Evolutionary conservation across 2,888 invertebrate species (phyloP).

Genomic region (Phengaris alcon): DNA sequence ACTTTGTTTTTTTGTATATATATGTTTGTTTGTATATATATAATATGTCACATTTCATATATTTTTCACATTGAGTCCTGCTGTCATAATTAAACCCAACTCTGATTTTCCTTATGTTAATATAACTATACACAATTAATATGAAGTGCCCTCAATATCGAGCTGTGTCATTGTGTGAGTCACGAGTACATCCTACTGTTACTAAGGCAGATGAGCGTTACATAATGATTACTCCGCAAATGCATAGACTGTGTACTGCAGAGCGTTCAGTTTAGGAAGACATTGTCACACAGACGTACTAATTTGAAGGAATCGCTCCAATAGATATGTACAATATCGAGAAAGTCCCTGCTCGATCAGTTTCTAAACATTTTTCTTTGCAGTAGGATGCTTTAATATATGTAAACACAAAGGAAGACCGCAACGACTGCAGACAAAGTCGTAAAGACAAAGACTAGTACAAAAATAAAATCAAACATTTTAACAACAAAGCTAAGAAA

Average conservation of each 20-base stretch:
- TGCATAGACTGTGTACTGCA: neutral
- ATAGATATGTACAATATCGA: neutral
- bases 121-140: neutral
- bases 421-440: no score
- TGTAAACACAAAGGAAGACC: no score
- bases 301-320: neutral
- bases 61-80: no score
- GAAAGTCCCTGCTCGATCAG: no score
- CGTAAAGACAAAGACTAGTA: no score
- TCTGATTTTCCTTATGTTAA: neutral
- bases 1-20: neutral
- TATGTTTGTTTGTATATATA: no score
- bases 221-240: constrained; percentile 1
- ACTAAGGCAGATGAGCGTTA: constrained; percentile 27
- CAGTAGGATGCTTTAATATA: no score
- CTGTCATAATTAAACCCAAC: neutral
- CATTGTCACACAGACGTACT: neutral
- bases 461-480: no score
- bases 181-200: constrained; percentile 20
- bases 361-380: no score
- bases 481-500: neutral
- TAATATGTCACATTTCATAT: no score
- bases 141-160: neutral
- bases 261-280: neutral
- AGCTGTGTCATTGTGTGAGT: constrained; percentile 22